Evolutionary conservation across 2,888 invertebrate genomes (phyloP).

Genomic region (Cheilosia soror): DNA sequence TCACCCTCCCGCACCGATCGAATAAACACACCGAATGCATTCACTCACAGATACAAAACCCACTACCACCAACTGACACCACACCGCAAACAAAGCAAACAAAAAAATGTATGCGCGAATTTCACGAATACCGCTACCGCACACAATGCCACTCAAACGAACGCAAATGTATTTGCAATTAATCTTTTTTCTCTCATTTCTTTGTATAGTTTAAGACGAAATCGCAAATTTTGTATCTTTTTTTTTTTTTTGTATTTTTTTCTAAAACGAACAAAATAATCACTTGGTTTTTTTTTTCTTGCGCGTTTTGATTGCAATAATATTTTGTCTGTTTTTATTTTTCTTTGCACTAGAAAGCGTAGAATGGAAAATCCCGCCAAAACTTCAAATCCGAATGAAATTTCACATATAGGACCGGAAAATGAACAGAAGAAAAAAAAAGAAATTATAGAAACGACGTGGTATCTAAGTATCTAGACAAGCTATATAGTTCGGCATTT

Average conservation of each 20-base stretch:
- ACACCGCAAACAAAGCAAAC: not conserved
- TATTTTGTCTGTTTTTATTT: constrained; percentile 42
- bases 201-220: constrained; percentile 62
- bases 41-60: constrained; percentile 50
- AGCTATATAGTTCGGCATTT: constrained; percentile 58
- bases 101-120: constrained; percentile 44
- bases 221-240: constrained; percentile 62
- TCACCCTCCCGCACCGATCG: constrained; percentile 50
- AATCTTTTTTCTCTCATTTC: constrained; percentile 53
- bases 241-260: constrained; percentile 35
- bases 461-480: constrained; percentile 49
- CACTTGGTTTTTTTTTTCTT: constrained; percentile 40
- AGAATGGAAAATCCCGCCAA: constrained; percentile 75
- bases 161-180: constrained; percentile 58
- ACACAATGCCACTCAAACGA: constrained; percentile 33
- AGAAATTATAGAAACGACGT: constrained; percentile 38
- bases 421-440: constrained; percentile 37
- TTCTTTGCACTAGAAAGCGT: constrained; percentile 62
- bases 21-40: constrained; percentile 58
- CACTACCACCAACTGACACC: constrained; percentile 32
- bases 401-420: constrained; percentile 69
- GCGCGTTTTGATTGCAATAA: constrained; percentile 55
- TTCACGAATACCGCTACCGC: constrained; percentile 32
- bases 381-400: constrained; percentile 70
- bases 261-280: constrained; percentile 67